These are phyloP conservation scores for Heliconius ethilla DNA, from an alignment of 2,888 invertebrate species.

Conservation along the genomic window DNA sequence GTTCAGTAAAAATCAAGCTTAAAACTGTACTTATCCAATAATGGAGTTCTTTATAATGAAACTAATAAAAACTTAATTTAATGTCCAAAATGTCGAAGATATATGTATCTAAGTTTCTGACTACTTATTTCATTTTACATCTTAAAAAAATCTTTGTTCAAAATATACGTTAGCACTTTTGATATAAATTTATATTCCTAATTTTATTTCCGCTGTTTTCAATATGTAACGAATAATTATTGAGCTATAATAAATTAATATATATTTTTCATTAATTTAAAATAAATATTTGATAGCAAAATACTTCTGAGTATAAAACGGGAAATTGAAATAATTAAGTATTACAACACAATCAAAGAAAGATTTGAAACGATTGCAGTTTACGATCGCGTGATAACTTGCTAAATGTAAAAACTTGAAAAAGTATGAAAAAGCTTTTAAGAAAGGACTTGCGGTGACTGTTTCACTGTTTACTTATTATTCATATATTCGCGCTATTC, in stretches of 20 bases:
- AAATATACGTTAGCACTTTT: neutral
- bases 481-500: conserved; percentile 62
- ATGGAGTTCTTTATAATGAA: no score
- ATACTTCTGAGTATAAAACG: neutral
- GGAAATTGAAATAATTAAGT: neutral
- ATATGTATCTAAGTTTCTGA: no score
- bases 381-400: conserved; percentile 39
- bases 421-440: conserved; percentile 22
- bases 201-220: neutral
- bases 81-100: no score
- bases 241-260: neutral
- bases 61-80: no score
- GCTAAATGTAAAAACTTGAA: conserved; percentile 33
- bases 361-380: conserved; percentile 25
- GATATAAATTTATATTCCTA: no score
- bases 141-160: no score
- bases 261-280: neutral
- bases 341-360: conserved; percentile 3
- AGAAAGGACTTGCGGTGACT: conserved; percentile 29
- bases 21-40: no score
- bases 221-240: neutral
- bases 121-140: no score
- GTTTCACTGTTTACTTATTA: conserved; percentile 52
- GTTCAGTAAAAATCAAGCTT: no score
- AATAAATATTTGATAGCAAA: neutral